Percentiles rank a stretch among this genome's conserved stretches.
These are phyloP conservation scores for Bolinopsis microptera DNA, from an alignment of 37 sponge, comb jelly and placozoan species.

Conservation along the genomic window DNA sequence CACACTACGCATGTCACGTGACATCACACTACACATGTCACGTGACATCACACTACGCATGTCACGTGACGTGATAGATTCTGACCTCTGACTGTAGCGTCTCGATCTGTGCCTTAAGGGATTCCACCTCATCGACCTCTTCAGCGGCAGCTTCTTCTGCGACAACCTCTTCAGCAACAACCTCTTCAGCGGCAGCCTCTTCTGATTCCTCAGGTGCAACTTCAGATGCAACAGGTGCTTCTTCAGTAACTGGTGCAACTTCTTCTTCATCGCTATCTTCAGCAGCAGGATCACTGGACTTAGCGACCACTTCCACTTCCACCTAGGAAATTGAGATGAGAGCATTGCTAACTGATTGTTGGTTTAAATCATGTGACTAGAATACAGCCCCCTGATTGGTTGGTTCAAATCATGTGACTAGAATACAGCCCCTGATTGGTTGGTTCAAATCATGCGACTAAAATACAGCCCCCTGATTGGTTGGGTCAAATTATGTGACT, in stretches of 20 bases:
- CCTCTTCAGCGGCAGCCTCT: too few relatives aligned
- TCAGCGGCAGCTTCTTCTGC: not conserved
- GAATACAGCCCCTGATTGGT: not conserved
- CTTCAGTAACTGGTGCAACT: too few relatives aligned
- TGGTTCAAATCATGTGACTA: not conserved
- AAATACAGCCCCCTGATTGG: not conserved
- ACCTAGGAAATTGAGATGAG: not conserved
- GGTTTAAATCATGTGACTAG: not conserved
- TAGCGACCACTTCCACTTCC: not conserved
- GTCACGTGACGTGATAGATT: too few relatives aligned
- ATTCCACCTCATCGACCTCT: not conserved
- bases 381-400: not conserved
- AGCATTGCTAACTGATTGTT: too few relatives aligned
- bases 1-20: too few relatives aligned
- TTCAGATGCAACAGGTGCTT: too few relatives aligned
- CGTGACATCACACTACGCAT: too few relatives aligned
- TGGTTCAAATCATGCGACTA: not conserved
- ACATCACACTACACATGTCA: too few relatives aligned
- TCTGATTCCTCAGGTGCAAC: too few relatives aligned
- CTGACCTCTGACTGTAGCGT: not conserved
- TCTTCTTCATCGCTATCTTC: not conserved
- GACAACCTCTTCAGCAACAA: too few relatives aligned
- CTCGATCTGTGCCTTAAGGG: not conserved
- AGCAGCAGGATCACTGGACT: not conserved
- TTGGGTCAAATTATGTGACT: not conserved